These are phyloP conservation scores for Nasonia oneida DNA, from an alignment of 2,888 invertebrate species.

Conservation along the genomic window DNA sequence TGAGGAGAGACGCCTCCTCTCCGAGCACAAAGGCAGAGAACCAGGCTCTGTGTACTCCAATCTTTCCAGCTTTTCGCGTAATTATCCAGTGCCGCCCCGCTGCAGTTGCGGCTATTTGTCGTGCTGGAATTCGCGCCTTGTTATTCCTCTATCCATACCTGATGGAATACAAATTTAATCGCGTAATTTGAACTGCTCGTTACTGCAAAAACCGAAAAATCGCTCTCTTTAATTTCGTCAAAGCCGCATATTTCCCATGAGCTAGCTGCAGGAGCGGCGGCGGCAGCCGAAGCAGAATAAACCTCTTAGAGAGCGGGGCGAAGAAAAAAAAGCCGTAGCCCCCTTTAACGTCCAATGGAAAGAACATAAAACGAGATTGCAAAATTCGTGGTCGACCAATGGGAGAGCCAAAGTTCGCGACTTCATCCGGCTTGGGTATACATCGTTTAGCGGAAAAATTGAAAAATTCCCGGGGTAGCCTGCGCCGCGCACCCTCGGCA, in stretches of 20 bases:
- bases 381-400: conserved; percentile 36
- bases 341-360: conserved; percentile 31
- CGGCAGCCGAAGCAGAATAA: conserved; percentile 17
- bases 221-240: neutral
- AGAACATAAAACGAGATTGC: conserved; percentile 60
- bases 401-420: neutral
- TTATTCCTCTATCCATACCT: too few species aligned
- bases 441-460: conserved; percentile 60
- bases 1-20: neutral
- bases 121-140: too few species aligned
- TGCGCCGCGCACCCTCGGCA: conserved; percentile 6
- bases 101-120: too few species aligned
- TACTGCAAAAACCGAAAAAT: neutral
- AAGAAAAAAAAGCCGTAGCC: conserved; percentile 40
- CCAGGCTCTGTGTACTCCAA: neutral
- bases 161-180: too few species aligned
- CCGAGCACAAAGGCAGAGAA: neutral
- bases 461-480: conserved; percentile 55
- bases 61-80: conserved; percentile 36
- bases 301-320: neutral
- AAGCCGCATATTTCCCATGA: neutral
- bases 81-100: conserved; percentile 11
- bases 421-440: conserved; percentile 20
- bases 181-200: neutral
- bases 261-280: neutral